Evolutionary conservation across 2,797 vertebrate genomes (phyloP), one percentile per base, ranked within the genome.

Genomic region (Pipistrellus kuhlii): DNA sequence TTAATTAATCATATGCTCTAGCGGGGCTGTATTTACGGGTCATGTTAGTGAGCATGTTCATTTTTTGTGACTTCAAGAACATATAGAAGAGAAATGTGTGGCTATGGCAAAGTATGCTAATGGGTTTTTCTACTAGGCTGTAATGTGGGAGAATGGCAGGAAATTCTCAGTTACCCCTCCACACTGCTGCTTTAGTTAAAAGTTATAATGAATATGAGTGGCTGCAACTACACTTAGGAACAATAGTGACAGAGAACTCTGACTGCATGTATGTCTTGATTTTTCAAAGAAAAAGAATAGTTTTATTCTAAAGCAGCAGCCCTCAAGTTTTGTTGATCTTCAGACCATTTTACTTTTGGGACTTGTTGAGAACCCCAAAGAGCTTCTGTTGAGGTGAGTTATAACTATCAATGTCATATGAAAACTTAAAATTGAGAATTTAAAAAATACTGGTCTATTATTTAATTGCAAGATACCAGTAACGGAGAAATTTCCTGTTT

Each of bases 11-110:
- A 35, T 46, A 25, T 41, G 41, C 64, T 88, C 30, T 64, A 71
- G 15, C 62, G 6, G 13, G 32, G 44, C 32, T 85, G 0, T 38
- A 82, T 64, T 30, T 92, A 62, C 59, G 32, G 32, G 53, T 75
- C 25, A 62, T 51, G 10, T 69, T 71, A 92, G 71, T 77, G 25
- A 53, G 48, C 77, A 64, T 72, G 21, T 55, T 93, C 30, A 64
- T 30, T 90, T 91, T 91, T 94, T 88, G 51, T 62, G 53, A 30
- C 8, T 83, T 91, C 91, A 93, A 82, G 53, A 84, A 76, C 18
- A 80, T 3, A 2, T 57, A 10, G 78, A 82, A 62, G 32, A 90
- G 48, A 80, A 59, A 44, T 21, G 7, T 9, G 1, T 66, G 21
- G 27, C 68, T 85, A 27, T 27, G 57, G 38, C 35, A 73, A 88